phyloP scores from a whole-genome alignment of 2,888 invertebrate species.

The Schrankia costaestrigalis region DNA sequence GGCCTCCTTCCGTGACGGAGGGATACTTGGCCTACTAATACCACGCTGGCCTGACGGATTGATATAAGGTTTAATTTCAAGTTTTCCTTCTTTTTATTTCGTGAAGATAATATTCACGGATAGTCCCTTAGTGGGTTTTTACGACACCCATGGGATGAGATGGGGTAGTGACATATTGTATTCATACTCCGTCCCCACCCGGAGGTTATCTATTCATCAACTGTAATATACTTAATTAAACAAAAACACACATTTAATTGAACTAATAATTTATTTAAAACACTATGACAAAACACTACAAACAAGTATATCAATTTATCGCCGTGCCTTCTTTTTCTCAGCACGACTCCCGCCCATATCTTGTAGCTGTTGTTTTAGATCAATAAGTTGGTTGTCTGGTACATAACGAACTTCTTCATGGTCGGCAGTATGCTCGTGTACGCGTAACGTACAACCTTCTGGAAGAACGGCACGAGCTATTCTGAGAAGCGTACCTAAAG shows the following conservation, averaged over 20 bases:
- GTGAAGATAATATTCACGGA: too few species aligned
- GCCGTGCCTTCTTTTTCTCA: conserved; percentile 62
- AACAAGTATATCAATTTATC: conserved; percentile 5
- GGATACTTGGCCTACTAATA: too few species aligned
- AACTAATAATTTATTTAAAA: conserved; percentile 15
- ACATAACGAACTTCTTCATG: conserved; percentile 88
- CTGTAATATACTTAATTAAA: too few species aligned
- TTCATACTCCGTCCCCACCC: too few species aligned
- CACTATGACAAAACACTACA: conserved; percentile 8
- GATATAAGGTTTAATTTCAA: too few species aligned
- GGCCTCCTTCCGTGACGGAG: too few species aligned
- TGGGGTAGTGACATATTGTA: too few species aligned
- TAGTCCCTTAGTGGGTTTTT: too few species aligned
- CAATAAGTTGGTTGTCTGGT: conserved; percentile 90
- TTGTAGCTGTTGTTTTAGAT: conserved; percentile 87
- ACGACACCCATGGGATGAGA: too few species aligned
- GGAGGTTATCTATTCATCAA: too few species aligned
- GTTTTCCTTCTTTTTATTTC: too few species aligned
- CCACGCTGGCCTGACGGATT: too few species aligned
- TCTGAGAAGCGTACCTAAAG: conserved; percentile 86
- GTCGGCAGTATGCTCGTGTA: conserved; percentile 84
- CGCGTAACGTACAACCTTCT: conserved; percentile 86
- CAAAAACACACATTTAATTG: neutral
- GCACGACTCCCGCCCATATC: conserved; percentile 81
- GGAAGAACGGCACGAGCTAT: conserved; percentile 87